Conservation (phyloP, 2,113 vertebrate genomes). For the Mionectes macconnelli region DNA sequence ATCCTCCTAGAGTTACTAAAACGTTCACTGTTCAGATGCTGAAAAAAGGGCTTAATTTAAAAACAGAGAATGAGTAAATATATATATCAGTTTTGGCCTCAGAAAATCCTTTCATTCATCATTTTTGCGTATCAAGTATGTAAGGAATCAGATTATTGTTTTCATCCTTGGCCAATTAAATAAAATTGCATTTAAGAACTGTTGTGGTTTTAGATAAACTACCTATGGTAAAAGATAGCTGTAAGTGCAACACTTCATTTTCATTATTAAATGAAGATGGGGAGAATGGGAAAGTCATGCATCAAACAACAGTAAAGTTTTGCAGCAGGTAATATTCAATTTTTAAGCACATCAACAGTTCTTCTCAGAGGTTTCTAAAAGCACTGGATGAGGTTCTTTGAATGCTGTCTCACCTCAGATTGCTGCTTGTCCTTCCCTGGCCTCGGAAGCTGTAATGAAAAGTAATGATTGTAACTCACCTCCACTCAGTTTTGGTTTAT, state of each 20-base stretch:
- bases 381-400: background rate
- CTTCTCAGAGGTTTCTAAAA: background rate
- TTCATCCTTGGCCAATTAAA: conserved; percentile 76
- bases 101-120: conserved; percentile 83
- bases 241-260: background rate
- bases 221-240: background rate
- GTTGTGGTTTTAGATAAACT: background rate
- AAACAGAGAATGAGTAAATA: background rate
- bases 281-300: background rate
- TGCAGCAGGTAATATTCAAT: background rate
- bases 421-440: background rate
- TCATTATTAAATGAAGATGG: background rate
- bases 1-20: background rate
- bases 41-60: background rate
- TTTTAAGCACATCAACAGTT: background rate
- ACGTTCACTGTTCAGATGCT: background rate
- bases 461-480: background rate
- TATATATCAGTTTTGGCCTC: conserved; percentile 68
- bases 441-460: conserved; percentile 5
- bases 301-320: background rate
- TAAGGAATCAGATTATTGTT: conserved; percentile 68
- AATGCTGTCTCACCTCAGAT: background rate
- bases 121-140: conserved; percentile 43
- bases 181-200: background rate
- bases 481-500: background rate